A percentile compares a stretch with the other conserved stretches of the same genome.
Conservation (phyloP, 2,113 vertebrate genomes). For the Calyptomena viridis region DNA sequence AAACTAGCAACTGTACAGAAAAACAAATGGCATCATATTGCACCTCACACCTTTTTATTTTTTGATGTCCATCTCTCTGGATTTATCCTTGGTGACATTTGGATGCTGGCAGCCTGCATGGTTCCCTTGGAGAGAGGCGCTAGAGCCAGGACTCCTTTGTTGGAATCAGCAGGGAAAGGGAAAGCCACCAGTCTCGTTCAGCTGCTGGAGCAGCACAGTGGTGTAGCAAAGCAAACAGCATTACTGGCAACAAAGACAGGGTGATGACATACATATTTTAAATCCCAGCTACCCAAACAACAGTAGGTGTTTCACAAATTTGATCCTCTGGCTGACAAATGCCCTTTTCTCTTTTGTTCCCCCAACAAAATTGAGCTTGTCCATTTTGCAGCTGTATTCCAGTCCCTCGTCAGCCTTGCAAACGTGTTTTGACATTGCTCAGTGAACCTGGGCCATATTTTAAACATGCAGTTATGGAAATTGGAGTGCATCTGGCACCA, state of each 20-base stretch:
- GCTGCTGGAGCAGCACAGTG: background rate
- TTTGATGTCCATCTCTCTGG: background rate
- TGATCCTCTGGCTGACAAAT: background rate
- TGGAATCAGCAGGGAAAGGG: background rate
- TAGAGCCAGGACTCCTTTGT: background rate
- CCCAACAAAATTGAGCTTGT: background rate
- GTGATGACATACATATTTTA: background rate
- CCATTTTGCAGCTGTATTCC: background rate
- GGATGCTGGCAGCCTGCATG: background rate
- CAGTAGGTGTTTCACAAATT: conserved; percentile 5
- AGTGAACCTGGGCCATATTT: background rate
- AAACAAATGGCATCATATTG: background rate
- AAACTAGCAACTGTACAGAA: background rate
- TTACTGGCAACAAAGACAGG: background rate
- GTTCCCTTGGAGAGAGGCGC: background rate
- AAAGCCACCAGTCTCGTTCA: rapidly evolving
- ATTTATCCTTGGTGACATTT: background rate
- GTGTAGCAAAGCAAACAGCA: background rate
- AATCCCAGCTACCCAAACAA: background rate
- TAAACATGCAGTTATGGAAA: background rate
- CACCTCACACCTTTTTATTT: background rate
- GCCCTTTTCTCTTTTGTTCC: background rate
- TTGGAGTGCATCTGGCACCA: background rate
- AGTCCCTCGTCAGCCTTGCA: background rate
- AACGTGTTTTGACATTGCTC: background rate